A percentile compares a stretch with the other conserved stretches of the same genome.
phyloP scores from a whole-genome alignment of 2,113 vertebrate species.

The Mastomys coucha region DNA sequence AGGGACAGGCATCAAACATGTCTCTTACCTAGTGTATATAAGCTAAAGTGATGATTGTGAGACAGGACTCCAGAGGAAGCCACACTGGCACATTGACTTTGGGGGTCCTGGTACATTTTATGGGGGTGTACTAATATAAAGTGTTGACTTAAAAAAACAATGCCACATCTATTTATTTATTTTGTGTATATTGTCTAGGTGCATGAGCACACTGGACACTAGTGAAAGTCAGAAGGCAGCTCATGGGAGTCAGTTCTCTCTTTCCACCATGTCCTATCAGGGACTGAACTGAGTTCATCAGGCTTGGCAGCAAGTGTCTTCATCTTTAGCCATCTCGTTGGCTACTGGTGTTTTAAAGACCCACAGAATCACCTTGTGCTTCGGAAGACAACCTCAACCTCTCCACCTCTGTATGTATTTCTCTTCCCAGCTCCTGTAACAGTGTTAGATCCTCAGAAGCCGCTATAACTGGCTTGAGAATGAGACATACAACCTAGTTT shows the following conservation, averaged over 20 bases:
- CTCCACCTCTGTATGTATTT: not conserved
- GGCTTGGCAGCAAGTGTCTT: not conserved
- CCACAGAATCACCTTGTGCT: not conserved
- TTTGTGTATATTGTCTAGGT: not conserved
- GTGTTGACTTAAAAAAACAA: not conserved
- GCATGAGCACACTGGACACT: accelerated
- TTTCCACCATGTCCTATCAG: not conserved
- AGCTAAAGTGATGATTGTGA: not conserved
- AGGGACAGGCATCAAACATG: not conserved
- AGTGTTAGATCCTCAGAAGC: not conserved
- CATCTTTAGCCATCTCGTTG: not conserved
- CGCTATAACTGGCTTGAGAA: not conserved
- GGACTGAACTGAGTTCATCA: not conserved
- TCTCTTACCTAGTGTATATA: too few species aligned
- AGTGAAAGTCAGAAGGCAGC: too few species aligned
- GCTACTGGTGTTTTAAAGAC: not conserved
- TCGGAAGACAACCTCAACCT: not conserved
- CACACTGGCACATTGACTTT: not conserved
- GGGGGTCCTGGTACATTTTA: not conserved
- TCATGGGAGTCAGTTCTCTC: not conserved
- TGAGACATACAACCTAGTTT: not conserved
- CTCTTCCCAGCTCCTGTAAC: not conserved
- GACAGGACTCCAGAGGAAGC: not conserved
- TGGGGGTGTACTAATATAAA: not conserved
- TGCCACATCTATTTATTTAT: not conserved